Evolutionary conservation across 2,113 vertebrate species (phyloP).

Genomic region (Glaucidium brasilianum): DNA sequence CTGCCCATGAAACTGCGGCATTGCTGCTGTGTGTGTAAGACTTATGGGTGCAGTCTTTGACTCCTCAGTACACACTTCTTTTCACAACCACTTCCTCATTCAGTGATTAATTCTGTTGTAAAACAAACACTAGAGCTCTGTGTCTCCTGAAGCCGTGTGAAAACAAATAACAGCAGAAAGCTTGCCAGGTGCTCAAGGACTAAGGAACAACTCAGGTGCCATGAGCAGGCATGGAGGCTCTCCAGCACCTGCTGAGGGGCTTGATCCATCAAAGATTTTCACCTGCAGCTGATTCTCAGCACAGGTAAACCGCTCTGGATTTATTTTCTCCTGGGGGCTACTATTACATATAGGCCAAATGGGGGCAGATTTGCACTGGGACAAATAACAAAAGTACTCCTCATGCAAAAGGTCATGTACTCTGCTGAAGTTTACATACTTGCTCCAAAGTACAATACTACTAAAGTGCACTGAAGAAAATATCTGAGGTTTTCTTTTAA

Average conservation of each 20-base stretch:
- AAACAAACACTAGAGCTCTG: neutral
- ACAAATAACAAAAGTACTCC: neutral
- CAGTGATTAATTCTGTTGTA: accelerated
- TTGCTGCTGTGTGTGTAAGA: neutral
- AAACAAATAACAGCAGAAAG: neutral
- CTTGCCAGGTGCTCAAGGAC: neutral
- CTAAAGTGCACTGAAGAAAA: neutral
- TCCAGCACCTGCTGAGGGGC: neutral
- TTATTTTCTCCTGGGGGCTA: neutral
- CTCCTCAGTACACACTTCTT: neutral
- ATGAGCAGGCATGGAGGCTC: neutral
- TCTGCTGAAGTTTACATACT: neutral
- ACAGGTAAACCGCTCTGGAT: neutral
- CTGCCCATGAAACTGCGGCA: neutral
- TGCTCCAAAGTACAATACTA: neutral
- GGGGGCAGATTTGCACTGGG: neutral
- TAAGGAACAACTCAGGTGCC: neutral
- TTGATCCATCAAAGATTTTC: neutral
- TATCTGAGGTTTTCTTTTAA: neutral
- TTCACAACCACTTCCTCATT: neutral
- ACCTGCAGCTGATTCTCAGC: accelerated
- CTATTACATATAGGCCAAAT: neutral
- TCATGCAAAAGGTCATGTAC: neutral
- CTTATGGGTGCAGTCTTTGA: accelerated
- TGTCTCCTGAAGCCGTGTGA: accelerated